A percentile compares a stretch with the other conserved stretches of the same genome.
These are phyloP conservation scores for Cisticola juncidis DNA, from an alignment of 2,113 vertebrate species.

Conservation along the genomic window DNA sequence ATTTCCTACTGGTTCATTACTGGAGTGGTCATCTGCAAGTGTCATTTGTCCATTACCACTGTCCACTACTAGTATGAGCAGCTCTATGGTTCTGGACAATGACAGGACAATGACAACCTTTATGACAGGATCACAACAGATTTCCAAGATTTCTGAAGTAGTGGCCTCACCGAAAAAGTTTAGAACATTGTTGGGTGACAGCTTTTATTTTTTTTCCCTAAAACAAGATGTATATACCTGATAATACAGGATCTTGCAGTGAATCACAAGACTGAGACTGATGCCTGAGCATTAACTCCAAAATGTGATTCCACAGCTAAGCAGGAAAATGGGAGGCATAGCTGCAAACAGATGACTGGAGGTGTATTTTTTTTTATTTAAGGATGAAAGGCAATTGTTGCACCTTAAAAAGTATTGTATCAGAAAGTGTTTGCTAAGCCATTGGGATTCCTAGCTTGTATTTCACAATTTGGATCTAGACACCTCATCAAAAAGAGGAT, in stretches of 20 bases:
- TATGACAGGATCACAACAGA: not conserved
- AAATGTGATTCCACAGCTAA: not conserved
- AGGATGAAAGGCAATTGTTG: not conserved
- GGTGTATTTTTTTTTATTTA: not conserved
- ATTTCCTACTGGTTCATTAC: not conserved
- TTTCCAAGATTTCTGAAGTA: not conserved
- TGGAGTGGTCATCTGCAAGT: not conserved
- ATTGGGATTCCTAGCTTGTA: not conserved
- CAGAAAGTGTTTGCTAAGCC: not conserved
- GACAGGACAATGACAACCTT: not conserved
- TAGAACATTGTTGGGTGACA: not conserved
- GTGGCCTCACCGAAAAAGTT: not conserved
- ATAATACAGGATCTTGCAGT: not conserved
- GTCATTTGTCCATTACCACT: not conserved
- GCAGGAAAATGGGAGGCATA: not conserved
- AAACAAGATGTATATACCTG: not conserved
- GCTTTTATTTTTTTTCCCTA: not conserved
- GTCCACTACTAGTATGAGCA: not conserved
- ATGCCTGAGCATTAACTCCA: not conserved
- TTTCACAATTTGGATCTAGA: not conserved
- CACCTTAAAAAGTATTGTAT: not conserved
- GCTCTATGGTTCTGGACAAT: not conserved
- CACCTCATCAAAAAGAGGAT: not conserved
- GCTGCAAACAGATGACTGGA: not conserved
- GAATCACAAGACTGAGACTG: not conserved